Evolutionary conservation across 2,888 invertebrate genomes (phyloP).

Genomic region (Tanytarsus gracilentus): DNA sequence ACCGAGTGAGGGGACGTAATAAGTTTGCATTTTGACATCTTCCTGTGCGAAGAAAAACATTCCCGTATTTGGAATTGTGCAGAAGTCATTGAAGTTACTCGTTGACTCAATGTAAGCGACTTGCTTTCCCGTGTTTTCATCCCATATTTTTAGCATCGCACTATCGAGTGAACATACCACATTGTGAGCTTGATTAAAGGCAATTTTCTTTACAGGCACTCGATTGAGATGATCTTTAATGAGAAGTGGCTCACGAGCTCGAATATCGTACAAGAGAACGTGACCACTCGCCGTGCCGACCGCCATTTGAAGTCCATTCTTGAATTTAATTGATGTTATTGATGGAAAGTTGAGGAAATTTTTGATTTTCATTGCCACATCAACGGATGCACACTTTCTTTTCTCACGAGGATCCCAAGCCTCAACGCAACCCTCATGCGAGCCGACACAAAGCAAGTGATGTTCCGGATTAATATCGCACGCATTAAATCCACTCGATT

Average conservation of each 20-base stretch:
- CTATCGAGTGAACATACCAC: slow-evolving; percentile 83
- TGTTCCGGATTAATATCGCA: slow-evolving; percentile 82
- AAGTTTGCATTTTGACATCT: slow-evolving; percentile 85
- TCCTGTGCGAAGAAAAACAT: slow-evolving; percentile 93
- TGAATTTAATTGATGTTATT: slow-evolving; percentile 69
- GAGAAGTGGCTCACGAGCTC: slow-evolving; percentile 77
- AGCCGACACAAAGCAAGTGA: slow-evolving; percentile 77
- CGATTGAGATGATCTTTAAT: slow-evolving; percentile 94
- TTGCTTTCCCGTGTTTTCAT: slow-evolving; percentile 81
- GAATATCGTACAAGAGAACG: slow-evolving; percentile 86
- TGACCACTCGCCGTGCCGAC: slow-evolving; percentile 94
- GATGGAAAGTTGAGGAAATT: slow-evolving; percentile 45
- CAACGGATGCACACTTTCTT: slow-evolving; percentile 66
- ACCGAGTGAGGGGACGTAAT: slow-evolving; percentile 80
- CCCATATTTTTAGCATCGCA: slow-evolving; percentile 84
- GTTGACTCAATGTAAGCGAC: slow-evolving; percentile 88
- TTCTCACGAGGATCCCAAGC: slow-evolving; percentile 91
- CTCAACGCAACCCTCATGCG: slow-evolving; percentile 85
- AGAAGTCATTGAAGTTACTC: slow-evolving; percentile 81
- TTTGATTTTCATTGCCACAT: slow-evolving; percentile 64
- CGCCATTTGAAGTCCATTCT: slow-evolving; percentile 66
- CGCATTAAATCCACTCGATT: slow-evolving; percentile 67
- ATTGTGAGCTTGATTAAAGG: slow-evolving; percentile 71
- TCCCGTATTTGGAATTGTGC: slow-evolving; percentile 81
- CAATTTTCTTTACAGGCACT: slow-evolving; percentile 78